Evolutionary conservation across 2,113 vertebrate genomes (phyloP), one percentile per base, ranked within the genome.

Genomic region (Morone chrysops): DNA sequence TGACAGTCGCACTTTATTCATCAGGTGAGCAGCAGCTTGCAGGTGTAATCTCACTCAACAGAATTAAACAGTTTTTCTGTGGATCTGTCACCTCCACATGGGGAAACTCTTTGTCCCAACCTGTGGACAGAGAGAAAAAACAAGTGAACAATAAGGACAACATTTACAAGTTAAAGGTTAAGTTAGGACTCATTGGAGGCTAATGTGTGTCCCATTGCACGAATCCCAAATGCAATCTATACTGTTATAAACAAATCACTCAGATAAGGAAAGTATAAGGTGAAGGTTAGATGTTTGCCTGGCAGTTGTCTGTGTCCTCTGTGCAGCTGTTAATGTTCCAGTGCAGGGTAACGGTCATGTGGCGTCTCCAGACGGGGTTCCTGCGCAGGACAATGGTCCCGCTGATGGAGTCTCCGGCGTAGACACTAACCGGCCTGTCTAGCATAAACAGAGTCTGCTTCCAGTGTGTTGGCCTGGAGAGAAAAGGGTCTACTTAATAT

Each of bases 371-470:
- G 20, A 94, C 40, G 0, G 95, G 95, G 85, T 96, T 96, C 78
- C 96, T 95, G 48, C 87, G 91, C 50, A 97, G 86, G 9, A 88
- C 51, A 0, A 95, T 83, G 0, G 80, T 88, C 22, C 96, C 96
- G 0, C 76, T 84, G 83, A 97, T 88, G 18, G 77, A 54, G 20
- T 96, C 95, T 22, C 93, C 95, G 1, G 51, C 8, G 0, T 71
- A 60, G 4, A 96, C 90, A 0, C 89, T 59, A 14, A 96, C 56
- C 0, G 96, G 96, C 66, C 89, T 69, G 16, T 97, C 96, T 73
- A 97, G 88, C 96, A 96, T 97, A 60, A 97, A 96, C 41, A 97
- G 90, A 45, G 96, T 96, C 93, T 97, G 96, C 85, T 96, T 97
- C 96, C 96, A 96, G 86, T 96, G 96, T 2, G 96, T 96, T 3